Conservation (phyloP, 2,113 vertebrate species). For the Oryzias melastigma region DNA sequence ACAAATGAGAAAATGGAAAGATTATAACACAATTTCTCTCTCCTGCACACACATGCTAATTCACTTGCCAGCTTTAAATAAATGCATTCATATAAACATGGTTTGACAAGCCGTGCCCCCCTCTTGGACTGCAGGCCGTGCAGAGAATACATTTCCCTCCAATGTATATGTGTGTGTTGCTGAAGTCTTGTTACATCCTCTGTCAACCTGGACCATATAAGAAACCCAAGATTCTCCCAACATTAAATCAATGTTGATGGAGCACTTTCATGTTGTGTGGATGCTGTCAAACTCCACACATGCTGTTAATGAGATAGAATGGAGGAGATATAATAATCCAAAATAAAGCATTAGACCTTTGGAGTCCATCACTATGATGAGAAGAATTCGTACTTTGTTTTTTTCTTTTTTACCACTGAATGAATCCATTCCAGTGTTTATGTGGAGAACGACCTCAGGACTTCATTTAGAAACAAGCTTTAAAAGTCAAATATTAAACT, state of each 20-base stretch:
- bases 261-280: conserved; percentile 14
- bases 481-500: conserved; percentile 57
- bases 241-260: conserved; percentile 1
- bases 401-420: conserved; percentile 12
- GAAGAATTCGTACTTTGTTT: conserved; percentile 16
- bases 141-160: not conserved
- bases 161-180: conserved; percentile 7
- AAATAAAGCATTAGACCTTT: conserved; percentile 10
- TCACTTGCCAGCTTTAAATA: conserved; percentile 51
- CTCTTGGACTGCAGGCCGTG: conserved; percentile 8
- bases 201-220: conserved; percentile 1
- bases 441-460: conserved; percentile 45
- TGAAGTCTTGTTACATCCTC: conserved; percentile 16
- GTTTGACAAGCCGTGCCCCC: conserved; percentile 43
- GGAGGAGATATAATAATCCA: conserved; percentile 29
- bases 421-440: conserved; percentile 34
- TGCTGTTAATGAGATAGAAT: conserved; percentile 37
- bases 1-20: conserved; percentile 58
- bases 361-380: conserved; percentile 46
- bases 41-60: conserved; percentile 51
- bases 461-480: conserved; percentile 38
- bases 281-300: conserved; percentile 4
- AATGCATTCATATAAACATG: conserved; percentile 38
- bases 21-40: conserved; percentile 56
- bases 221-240: conserved; percentile 1